Evolutionary conservation across 2,888 invertebrate species (phyloP), one percentile per base, ranked within the genome.

Genomic region (Drosophila algonquin): DNA sequence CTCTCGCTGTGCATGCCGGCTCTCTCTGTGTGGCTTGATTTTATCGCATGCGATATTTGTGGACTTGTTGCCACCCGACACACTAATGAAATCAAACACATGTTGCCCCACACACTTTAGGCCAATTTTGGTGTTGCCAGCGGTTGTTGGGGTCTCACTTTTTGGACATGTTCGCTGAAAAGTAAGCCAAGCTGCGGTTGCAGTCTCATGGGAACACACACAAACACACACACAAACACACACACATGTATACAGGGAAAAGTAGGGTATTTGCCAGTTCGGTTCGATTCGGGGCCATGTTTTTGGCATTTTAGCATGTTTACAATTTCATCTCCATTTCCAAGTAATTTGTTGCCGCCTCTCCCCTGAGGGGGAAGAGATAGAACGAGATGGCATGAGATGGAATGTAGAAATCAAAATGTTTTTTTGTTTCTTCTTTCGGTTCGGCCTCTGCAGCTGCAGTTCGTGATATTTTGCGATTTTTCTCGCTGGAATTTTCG

Each of bases 391-490:
- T 77, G 63, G 47, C 47, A 59, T 45, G 27, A 54, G 27, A 54
- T 53, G 62, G 54, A 48, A 71, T 50, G 48, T 68, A 63, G 52
- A 63, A 52, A 63, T 47, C 58, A 35, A 59, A 53, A 62, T 76
- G 54, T 75, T 56, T 76, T 74, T 62, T 18, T 57, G 30, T 61
- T 46, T 56, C 40, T 40, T 32, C 32, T 24, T 24, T 32, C 35
- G 59, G 53, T 46, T 68, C n/a, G n/a, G 56, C 52, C 46, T 58
- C 44, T 63, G 48, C 57, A 60, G 16, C 47, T 62, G 59, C 60
- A 50, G 79, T 79, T 83, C 83, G 82, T 82, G 82, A 75, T 83
- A 81, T 86, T 83, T 77, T 65, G 56, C 64, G 32, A 67, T 69
- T 79, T 81, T 79, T 63, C 40, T 67, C 50, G 62, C 52, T 81